phyloP scores from a whole-genome alignment of 2,888 invertebrate species.

The Opisthograptis luteolata region DNA sequence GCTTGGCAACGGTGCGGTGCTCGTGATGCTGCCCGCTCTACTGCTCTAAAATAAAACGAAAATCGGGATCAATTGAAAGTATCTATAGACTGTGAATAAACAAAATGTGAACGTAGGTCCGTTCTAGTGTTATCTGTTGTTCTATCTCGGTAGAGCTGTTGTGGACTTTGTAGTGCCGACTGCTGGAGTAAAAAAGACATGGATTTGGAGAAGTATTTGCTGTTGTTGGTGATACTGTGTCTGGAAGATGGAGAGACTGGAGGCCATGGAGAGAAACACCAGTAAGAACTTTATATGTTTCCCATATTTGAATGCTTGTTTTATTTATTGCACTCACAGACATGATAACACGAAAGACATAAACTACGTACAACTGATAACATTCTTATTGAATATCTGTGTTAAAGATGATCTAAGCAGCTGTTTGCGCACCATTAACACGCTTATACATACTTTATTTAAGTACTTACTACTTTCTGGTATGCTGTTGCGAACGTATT shows the following conservation, averaged over 20 bases:
- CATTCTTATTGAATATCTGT: not conserved
- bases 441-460: too few species aligned
- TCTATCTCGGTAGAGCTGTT: constrained; percentile 43
- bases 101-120: constrained; percentile 68
- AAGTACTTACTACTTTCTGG: too few species aligned
- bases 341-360: not conserved
- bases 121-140: constrained; percentile 49
- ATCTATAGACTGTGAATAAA: constrained; percentile 53
- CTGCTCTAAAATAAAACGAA: constrained; percentile 57
- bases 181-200: constrained; percentile 42
- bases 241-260: constrained; percentile 66
- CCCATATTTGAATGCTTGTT: not conserved
- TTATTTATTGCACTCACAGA: not conserved
- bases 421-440: constrained; percentile 6
- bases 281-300: constrained; percentile 56
- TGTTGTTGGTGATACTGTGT: constrained; percentile 62
- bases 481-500: too few species aligned
- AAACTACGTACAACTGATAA: not conserved
- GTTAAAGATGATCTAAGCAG: not conserved
- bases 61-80: constrained; percentile 58
- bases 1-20: constrained; percentile 60
- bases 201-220: constrained; percentile 64
- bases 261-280: constrained; percentile 72
- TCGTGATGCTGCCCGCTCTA: constrained; percentile 54
- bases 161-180: constrained; percentile 48